These are phyloP conservation scores for Siniperca knerii DNA, from an alignment of 2,113 vertebrate genomes.

Conservation along the genomic window DNA sequence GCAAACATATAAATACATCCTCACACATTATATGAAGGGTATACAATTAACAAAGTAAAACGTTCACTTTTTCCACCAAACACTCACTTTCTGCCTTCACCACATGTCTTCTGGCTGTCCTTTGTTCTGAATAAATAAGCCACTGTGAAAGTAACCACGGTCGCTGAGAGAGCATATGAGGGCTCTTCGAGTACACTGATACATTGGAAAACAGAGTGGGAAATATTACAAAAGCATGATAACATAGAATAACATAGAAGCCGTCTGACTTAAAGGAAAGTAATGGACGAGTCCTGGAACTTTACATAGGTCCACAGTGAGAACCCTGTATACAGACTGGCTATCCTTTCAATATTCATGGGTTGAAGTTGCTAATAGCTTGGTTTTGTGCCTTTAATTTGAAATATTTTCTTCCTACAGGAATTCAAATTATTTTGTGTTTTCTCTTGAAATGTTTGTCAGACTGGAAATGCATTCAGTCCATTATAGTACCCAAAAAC, in stretches of 20 bases:
- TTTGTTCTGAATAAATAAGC: not conserved
- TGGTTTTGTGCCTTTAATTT: not conserved
- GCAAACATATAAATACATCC: not conserved
- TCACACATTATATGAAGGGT: not conserved
- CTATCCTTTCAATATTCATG: too few relatives aligned
- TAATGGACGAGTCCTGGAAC: too few relatives aligned
- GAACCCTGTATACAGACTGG: too few relatives aligned
- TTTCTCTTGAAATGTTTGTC: not conserved
- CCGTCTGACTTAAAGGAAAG: not conserved
- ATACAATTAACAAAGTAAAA: not conserved
- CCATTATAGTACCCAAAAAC: not conserved
- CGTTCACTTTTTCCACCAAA: too few relatives aligned
- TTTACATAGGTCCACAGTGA: too few relatives aligned
- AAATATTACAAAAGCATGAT: not conserved
- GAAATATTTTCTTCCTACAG: not conserved
- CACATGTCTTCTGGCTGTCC: not conserved
- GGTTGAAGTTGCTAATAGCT: too few relatives aligned
- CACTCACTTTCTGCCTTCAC: not conserved
- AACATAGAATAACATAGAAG: not conserved
- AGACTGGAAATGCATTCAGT: not conserved
- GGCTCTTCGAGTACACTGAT: too few relatives aligned
- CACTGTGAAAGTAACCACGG: not conserved
- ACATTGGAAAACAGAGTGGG: too few relatives aligned
- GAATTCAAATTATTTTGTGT: not conserved
- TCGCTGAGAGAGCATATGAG: too few relatives aligned